These are phyloP conservation scores for Oceanites oceanicus DNA, from an alignment of 2,113 vertebrate genomes.

Conservation along the genomic window DNA sequence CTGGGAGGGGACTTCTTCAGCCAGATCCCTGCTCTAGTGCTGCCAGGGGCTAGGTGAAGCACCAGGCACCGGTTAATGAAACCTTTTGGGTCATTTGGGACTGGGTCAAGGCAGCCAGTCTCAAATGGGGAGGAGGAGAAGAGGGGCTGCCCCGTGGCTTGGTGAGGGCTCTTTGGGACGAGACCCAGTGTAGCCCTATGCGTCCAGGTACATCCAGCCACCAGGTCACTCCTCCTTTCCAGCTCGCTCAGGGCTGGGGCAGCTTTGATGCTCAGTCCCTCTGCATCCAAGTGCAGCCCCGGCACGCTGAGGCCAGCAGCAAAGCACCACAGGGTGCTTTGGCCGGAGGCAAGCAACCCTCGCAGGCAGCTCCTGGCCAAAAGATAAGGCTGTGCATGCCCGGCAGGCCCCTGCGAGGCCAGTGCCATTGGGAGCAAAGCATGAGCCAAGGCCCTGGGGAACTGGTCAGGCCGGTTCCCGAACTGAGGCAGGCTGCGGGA, in stretches of 20 bases:
- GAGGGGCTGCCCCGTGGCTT: background rate
- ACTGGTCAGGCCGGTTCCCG: slow-evolving; percentile 27
- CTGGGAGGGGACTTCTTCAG: background rate
- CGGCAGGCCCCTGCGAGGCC: background rate
- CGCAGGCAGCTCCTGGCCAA: background rate
- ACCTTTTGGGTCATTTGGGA: background rate
- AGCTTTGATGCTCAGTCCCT: accelerated
- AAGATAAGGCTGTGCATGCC: background rate
- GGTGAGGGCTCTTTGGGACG: background rate
- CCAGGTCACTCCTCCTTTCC: background rate
- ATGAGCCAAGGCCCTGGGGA: background rate
- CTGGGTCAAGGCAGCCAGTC: background rate
- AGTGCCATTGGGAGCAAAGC: accelerated
- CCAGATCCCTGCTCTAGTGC: background rate
- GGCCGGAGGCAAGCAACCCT: background rate
- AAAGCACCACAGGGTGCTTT: background rate
- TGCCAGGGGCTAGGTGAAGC: background rate
- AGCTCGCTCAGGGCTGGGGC: background rate
- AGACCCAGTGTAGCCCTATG: accelerated
- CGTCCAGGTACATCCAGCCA: background rate
- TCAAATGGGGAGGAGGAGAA: background rate
- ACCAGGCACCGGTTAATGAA: accelerated
- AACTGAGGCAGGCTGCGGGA: background rate
- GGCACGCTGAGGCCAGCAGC: accelerated
- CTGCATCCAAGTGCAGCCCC: accelerated